Evolutionary conservation across 2,113 vertebrate genomes (phyloP), one percentile per base, ranked within the genome.

Genomic region (Albula goreensis): DNA sequence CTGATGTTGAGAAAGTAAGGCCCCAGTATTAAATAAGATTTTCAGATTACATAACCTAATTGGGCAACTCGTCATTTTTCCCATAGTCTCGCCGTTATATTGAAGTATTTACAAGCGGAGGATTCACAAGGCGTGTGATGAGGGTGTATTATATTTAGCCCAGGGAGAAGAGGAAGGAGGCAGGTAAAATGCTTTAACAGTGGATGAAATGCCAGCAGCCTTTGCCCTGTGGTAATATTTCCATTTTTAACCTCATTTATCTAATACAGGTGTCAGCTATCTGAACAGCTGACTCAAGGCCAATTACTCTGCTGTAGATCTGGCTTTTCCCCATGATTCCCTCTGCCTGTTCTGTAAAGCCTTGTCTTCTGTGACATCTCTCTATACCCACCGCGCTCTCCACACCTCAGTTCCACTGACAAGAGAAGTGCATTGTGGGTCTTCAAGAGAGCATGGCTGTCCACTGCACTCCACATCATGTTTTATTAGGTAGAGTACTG

Each of bases 11-110:
- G 19, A 74, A n/a, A 74, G 63, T 70, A 70, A 70, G 70, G 25
- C 70, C 70, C 48, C 10, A 81, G 83, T 50, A 48, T 50, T 41
- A 78, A 77, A 86, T 86, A 25, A 31, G 31, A 48, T 13, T 0
- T 1, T 6, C 17, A 50, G 48, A 86, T 49, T 85, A 57, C 83
- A 85, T 83, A 70, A 81, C 86, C 85, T 85, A 86, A 90, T 87
- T 82, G 87, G 87, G 81, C 87, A 87, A 87, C 88, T 89, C 89
- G 81, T 81, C 49, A 66, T 80, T 81, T 83, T 83, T 52, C 17
- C 50, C 74, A 86, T 83, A 52, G 41, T 86, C 57, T 74, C 22
- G 70, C n/a, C 22, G 22, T 31, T n/a, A 31, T 41, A 31, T 60
- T 17, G 82, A 50, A 84, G 81, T 78, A 83, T 78, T 81, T 2